These are phyloP conservation scores for Samia ricini DNA, from an alignment of 1,140 invertebrate genomes.

Conservation along the genomic window DNA sequence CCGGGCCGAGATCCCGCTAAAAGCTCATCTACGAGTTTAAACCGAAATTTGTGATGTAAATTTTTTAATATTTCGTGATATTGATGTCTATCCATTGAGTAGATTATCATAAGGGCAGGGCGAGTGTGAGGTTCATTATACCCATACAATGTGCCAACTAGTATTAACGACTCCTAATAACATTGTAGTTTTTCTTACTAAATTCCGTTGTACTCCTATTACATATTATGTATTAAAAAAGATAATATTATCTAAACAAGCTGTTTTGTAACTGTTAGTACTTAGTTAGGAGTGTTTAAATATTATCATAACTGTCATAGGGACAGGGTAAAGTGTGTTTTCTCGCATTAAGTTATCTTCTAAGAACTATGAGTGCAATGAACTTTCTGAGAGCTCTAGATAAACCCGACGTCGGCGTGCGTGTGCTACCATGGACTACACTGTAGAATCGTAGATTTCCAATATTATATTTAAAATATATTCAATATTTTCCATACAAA, in stretches of 20 bases:
- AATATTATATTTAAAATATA: neutral
- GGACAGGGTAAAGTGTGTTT: slow-evolving; percentile 32
- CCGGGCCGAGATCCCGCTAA: too few relatives aligned
- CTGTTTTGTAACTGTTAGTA: neutral
- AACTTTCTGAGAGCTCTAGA: slow-evolving; percentile 30
- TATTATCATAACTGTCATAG: slow-evolving; percentile 42
- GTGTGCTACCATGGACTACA: slow-evolving; percentile 1
- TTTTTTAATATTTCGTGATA: too few relatives aligned
- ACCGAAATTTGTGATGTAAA: too few relatives aligned
- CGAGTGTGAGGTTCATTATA: too few relatives aligned
- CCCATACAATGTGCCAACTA: too few relatives aligned
- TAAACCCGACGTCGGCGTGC: slow-evolving; percentile 12
- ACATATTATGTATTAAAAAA: neutral
- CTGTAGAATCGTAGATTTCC: neutral
- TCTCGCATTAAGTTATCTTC: slow-evolving; percentile 47
- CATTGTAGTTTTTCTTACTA: neutral
- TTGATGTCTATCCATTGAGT: too few relatives aligned
- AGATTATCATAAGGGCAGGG: too few relatives aligned
- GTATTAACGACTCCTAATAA: neutral
- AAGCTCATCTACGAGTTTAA: too few relatives aligned
- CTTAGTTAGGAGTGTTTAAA: slow-evolving; percentile 11
- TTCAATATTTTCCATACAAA: neutral
- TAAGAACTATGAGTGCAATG: slow-evolving; percentile 26
- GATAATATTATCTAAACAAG: neutral
- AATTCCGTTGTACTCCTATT: neutral